Conservation (phyloP, 2,113 vertebrate species). For the Indicator maculatus region DNA sequence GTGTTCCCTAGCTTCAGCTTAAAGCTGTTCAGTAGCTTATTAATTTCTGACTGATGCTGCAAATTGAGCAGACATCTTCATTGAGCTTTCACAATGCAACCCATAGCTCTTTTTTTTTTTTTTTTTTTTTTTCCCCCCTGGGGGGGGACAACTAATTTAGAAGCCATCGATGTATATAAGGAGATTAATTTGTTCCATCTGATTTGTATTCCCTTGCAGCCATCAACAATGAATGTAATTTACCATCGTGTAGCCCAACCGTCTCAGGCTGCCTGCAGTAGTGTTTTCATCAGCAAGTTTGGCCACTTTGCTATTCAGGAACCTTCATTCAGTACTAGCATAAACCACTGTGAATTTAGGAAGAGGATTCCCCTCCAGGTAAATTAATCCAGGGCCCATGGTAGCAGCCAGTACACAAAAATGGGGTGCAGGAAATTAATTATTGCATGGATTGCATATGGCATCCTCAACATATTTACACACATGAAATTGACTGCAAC, state of each 20-base stretch:
- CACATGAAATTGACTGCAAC: not conserved
- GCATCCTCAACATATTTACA: not conserved
- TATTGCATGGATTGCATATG: not conserved
- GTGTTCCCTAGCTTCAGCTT: constrained; percentile 17
- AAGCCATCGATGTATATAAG: constrained; percentile 57
- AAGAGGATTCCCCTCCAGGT: not conserved
- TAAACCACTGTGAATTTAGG: not conserved
- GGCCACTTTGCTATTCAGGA: constrained; percentile 54
- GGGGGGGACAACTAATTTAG: constrained; percentile 67
- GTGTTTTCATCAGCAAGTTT: constrained; percentile 56
- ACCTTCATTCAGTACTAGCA: not conserved
- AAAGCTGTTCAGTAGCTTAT: constrained; percentile 50
- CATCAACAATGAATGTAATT: constrained; percentile 68
- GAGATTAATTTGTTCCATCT: constrained; percentile 72
- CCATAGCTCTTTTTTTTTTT: not conserved
- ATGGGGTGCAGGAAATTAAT: not conserved
- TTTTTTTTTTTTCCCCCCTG: not conserved
- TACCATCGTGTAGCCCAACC: constrained; percentile 63
- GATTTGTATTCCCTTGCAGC: constrained; percentile 61
- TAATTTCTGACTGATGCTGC: constrained; percentile 49
- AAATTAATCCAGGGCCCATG: not conserved
- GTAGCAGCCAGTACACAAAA: not conserved
- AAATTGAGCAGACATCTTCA: constrained; percentile 58
- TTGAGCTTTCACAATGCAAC: constrained; percentile 43
- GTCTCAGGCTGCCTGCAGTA: constrained; percentile 45